A percentile compares a stretch with the other conserved stretches of the same genome.
phyloP scores from a whole-genome alignment of 2,797 vertebrate species.

The Huso huso region DNA sequence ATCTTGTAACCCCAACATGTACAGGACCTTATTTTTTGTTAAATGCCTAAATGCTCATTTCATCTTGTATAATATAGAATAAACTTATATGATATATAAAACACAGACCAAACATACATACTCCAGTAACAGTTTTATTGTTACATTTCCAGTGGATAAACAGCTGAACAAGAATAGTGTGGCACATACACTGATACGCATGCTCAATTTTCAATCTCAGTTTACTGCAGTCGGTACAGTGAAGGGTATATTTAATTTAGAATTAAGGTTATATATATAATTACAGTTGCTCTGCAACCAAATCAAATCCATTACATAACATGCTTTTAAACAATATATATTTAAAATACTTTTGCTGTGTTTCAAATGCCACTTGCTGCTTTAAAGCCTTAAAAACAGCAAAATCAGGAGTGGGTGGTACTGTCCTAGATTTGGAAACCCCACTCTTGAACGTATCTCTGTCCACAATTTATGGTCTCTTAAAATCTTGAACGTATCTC shows the following conservation, averaged over 20 bases:
- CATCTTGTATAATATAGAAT: background rate
- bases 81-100: background rate
- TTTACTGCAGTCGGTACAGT: slow-evolving; percentile 36
- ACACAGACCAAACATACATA: no score
- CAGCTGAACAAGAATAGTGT: slow-evolving; percentile 31
- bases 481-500: no score
- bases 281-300: slow-evolving; percentile 87
- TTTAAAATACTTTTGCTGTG: slow-evolving; percentile 36
- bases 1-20: no score
- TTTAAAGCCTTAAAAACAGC: slow-evolving; percentile 13
- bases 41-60: no score
- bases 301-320: slow-evolving; percentile 55
- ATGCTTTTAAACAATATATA: slow-evolving; percentile 33
- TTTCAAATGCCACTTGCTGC: slow-evolving; percentile 23
- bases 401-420: no score
- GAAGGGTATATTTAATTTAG: slow-evolving; percentile 58
- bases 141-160: slow-evolving; percentile 56
- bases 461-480: no score
- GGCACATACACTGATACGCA: slow-evolving; percentile 55
- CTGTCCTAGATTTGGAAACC: no score
- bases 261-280: slow-evolving; percentile 65
- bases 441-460: no score
- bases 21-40: no score
- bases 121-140: slow-evolving; percentile 49
- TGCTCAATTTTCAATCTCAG: slow-evolving; percentile 52